Conservation (phyloP, 1,140 invertebrate species). For the Meloidogyne exigua region DNA sequence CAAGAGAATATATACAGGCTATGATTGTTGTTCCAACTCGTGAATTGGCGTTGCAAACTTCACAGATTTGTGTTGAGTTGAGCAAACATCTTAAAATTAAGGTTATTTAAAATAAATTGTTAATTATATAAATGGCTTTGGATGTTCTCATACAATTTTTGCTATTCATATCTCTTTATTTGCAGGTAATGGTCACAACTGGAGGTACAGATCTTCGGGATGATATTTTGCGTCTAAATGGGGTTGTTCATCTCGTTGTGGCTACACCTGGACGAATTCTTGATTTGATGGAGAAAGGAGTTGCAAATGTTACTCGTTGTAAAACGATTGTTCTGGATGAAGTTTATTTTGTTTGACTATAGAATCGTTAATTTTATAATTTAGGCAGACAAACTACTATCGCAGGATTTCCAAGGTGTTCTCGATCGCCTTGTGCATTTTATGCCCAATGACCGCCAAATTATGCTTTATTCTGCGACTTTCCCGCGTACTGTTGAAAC, state of each 20-base stretch:
- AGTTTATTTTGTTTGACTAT: neutral
- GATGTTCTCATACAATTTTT: too few species aligned
- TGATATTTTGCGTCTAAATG: slow-evolving; percentile 98
- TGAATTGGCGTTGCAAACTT: slow-evolving; percentile 96
- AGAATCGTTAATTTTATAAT: slow-evolving; percentile 73
- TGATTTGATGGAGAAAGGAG: slow-evolving; percentile 98
- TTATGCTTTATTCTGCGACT: slow-evolving; percentile 96
- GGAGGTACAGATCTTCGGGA: slow-evolving; percentile 95
- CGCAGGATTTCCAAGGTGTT: slow-evolving; percentile 98
- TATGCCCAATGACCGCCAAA: slow-evolving; percentile 91
- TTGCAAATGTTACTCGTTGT: slow-evolving; percentile 86
- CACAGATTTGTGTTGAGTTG: slow-evolving; percentile 97
- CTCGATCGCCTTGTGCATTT: slow-evolving; percentile 87
- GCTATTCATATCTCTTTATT: too few species aligned
- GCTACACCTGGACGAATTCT: slow-evolving; percentile 98
- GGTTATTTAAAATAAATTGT: slow-evolving; percentile 43
- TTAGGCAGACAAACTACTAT: slow-evolving; percentile 96
- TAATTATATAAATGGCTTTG: too few species aligned
- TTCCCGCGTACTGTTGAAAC: slow-evolving; percentile 98
- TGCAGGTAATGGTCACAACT: slow-evolving; percentile 92
- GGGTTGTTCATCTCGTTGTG: slow-evolving; percentile 98
- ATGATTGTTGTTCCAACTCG: slow-evolving; percentile 96
- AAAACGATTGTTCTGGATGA: slow-evolving; percentile 96
- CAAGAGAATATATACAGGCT: slow-evolving; percentile 87
- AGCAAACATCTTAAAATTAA: slow-evolving; percentile 90